Evolutionary conservation across 2,888 invertebrate genomes (phyloP), one percentile per base, ranked within the genome.

Genomic region (Mythimna vitellina): DNA sequence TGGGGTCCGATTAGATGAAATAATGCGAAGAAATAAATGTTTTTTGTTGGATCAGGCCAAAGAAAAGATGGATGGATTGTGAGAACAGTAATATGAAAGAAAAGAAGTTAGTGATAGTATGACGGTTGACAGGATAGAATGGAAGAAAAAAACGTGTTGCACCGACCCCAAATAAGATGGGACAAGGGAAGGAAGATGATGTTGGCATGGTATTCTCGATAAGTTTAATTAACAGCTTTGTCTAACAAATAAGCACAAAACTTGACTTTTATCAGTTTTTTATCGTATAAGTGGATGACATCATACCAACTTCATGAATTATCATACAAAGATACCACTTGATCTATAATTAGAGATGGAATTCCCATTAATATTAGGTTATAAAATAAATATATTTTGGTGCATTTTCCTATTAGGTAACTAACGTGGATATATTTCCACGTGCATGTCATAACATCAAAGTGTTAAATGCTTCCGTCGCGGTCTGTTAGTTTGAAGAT

Each of bases 381-480:
- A 20, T 49, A 22, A 25, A 29, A 25, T 17, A 57, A 60, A 60
- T 46, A 35, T 38, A 32, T 46, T 58, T 69, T 29, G 12, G 20
- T 32, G 8, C 9, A 42, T 69, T 80, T 68, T 67, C 57, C 60
- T 81, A 63, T 58, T 81, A 58, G 10, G 62, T 58, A 63, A 70
- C 56, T n/a, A 76, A 53, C 9, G n/a, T 68, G 35, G 8, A 64
- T 57, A 25, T n/a, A 46, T 58, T 60, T 56, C 66, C 73, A 71
- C 64, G 62, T 72, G 75, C 68, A 42, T 51, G 64, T 72, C 80
- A 71, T 68, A 69, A 66, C 75, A 75, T 78, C 82, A 66, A 79
- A 80, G 81, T 80, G 80, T 71, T 76, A 78, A 84, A 76, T 66
- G 58, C 25, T 73, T 76, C 42, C 8, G 81, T 63, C 62, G 70